Evolutionary conservation across 2,888 invertebrate genomes (phyloP), one percentile per base, ranked within the genome.

Genomic region (Cantharis flavilabris): DNA sequence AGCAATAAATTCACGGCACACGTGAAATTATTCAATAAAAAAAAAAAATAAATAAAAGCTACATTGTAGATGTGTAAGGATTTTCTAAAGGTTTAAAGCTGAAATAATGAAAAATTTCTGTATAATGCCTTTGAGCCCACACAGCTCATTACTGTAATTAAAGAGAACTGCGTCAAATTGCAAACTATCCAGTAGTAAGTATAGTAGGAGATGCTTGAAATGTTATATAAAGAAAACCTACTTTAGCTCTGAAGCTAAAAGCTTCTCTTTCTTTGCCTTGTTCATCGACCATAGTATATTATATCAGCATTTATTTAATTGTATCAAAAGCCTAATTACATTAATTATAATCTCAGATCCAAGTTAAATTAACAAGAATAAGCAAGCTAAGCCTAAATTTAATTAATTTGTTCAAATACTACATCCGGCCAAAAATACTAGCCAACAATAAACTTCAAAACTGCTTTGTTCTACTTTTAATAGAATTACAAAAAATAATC

Each of bases 61-160:
- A 49, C 49, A n/a, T n/a, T n/a, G 49, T n/a, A n/a, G 49, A n/a
- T n/a, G 1, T 7, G 9, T 9, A 49, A 49, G n/a, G 2, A 49
- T 49, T 49, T 49, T n/a, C n/a, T 49, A n/a, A 49, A 49, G 49
- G 49, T 49, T 49, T 49, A 49, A 49, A 49, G 7, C 7, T 2
- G n/a, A 49, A 49, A n/a, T 7, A 49, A 49, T 49, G 49, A 49
- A 49, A n/a, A 49, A 49, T 26, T 23, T 26, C n/a, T 26, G 65
- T 26, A 67, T 67, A 67, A 67, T 26, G 28, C 70, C 73, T 73
- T 49, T 76, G 69, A 71, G 28, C 67, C 72, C 16, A 63, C 49
- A 49, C 49, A 72, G 76, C 62, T 76, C 81, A 83, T 83, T 83
- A 83, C 80, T 70, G 81, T 82, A 83, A 83, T 83, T 83, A 83